These are phyloP conservation scores for Zonitis immaculata DNA, from an alignment of 2,888 invertebrate genomes.

Conservation along the genomic window DNA sequence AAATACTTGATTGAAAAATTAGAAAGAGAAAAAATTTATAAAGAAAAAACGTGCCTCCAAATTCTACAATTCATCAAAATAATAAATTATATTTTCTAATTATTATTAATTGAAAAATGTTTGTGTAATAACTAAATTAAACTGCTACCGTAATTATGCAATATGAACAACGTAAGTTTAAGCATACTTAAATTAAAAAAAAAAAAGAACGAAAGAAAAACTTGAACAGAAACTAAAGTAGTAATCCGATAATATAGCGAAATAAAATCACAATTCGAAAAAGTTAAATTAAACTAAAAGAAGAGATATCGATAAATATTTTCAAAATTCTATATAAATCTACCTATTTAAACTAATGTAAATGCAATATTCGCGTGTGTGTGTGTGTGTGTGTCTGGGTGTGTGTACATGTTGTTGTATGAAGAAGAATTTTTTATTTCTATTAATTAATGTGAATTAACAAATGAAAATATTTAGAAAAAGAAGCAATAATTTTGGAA, in stretches of 20 bases:
- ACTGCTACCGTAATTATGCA: constrained; percentile 18
- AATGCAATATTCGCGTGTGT: constrained; percentile 9
- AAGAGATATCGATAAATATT: neutral
- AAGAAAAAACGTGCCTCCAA: constrained; percentile 37
- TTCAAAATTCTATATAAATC: neutral
- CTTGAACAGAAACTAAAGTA: no score
- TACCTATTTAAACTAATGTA: neutral
- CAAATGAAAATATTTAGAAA: neutral
- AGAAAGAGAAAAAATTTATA: no score
- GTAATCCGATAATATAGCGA: neutral
- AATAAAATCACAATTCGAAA: constrained; percentile 7
- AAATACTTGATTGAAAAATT: constrained; percentile 18
- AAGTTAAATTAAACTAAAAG: neutral
- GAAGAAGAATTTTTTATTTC: constrained; percentile 8
- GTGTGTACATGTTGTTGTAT: constrained; percentile 19
- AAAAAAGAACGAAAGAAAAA: neutral
- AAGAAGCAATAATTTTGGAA: neutral
- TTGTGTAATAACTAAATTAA: constrained; percentile 22
- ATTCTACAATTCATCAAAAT: no score
- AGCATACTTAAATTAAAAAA: constrained; percentile 8
- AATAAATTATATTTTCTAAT: no score
- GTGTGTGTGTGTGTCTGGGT: constrained; percentile 14
- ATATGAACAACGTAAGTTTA: constrained; percentile 13
- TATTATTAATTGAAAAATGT: constrained; percentile 17
- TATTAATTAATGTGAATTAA: constrained; percentile 3